These are phyloP conservation scores for Microcebus ravelobensis DNA, from an alignment of 2,113 vertebrate genomes.

Conservation along the genomic window DNA sequence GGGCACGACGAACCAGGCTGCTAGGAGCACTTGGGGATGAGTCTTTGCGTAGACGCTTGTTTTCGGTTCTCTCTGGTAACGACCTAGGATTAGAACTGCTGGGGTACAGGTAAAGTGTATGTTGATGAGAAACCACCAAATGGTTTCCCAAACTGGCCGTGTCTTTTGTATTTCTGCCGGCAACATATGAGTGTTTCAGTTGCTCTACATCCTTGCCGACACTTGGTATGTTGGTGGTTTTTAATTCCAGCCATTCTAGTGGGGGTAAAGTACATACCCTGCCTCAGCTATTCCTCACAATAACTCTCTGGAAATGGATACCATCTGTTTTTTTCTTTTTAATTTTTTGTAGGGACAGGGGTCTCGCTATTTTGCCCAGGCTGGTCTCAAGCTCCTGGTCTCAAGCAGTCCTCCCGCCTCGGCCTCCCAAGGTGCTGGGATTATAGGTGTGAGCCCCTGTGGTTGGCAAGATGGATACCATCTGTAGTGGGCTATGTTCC, in stretches of 20 bases:
- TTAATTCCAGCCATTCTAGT: neutral
- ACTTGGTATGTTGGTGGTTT: neutral
- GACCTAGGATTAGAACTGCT: neutral
- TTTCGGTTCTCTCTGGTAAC: neutral
- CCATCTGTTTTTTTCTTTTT: too few relatives aligned
- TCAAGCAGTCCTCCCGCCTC: too few relatives aligned
- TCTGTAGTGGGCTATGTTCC: neutral
- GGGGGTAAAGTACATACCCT: fast-evolving
- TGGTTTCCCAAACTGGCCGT: neutral
- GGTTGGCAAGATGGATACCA: neutral
- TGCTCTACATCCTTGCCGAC: neutral
- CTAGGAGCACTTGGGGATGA: fast-evolving
- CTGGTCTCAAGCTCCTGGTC: too few relatives aligned
- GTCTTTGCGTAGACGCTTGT: neutral
- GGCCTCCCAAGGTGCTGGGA: too few relatives aligned
- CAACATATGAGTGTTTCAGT: fast-evolving
- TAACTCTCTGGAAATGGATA: neutral
- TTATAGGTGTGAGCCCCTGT: too few relatives aligned
- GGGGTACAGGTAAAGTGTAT: neutral
- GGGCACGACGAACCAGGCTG: neutral
- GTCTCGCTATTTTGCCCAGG: too few relatives aligned
- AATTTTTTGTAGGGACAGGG: too few relatives aligned
- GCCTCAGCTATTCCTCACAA: fast-evolving
- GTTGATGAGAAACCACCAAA: neutral
- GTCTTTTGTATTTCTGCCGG: neutral